phyloP scores from a whole-genome alignment of 1,140 invertebrate genomes.

The Drosophila lacteicornis region DNA sequence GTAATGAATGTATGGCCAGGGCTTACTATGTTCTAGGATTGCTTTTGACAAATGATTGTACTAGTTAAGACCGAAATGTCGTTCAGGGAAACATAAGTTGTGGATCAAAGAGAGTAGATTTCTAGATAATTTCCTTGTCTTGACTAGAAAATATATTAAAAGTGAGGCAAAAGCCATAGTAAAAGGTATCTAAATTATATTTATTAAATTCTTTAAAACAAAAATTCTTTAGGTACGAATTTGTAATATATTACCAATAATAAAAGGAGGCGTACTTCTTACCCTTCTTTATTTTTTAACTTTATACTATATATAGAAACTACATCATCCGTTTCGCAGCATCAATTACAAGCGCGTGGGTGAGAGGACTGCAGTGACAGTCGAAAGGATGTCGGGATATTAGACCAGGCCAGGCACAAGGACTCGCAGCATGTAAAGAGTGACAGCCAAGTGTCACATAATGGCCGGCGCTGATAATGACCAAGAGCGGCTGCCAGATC shows the following conservation, averaged over 20 bases:
- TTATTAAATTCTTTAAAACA: neutral
- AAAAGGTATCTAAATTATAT: neutral
- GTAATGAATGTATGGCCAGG: constrained; percentile 2
- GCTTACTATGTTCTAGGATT: neutral
- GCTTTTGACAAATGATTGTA: neutral
- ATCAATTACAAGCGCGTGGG: constrained; percentile 25
- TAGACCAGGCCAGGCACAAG: constrained; percentile 54
- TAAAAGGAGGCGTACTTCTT: too few relatives aligned
- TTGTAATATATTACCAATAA: too few relatives aligned
- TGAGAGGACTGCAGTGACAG: constrained; percentile 13
- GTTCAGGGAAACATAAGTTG: neutral
- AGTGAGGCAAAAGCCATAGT: too few relatives aligned
- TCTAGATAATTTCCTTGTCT: too few relatives aligned
- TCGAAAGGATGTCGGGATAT: constrained; percentile 55
- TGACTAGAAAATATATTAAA: neutral
- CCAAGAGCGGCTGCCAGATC: constrained; percentile 52
- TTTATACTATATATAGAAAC: neutral
- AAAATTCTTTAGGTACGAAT: too few relatives aligned
- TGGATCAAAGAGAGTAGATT: too few relatives aligned
- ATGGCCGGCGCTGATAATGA: constrained; percentile 66
- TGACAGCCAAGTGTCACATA: constrained; percentile 70
- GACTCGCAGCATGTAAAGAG: constrained; percentile 61
- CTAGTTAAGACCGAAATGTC: neutral
- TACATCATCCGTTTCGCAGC: constrained; percentile 21
- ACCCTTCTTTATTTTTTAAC: neutral